These are phyloP conservation scores for Iselma pallidipennis DNA, from an alignment of 2,888 invertebrate genomes.

Conservation along the genomic window DNA sequence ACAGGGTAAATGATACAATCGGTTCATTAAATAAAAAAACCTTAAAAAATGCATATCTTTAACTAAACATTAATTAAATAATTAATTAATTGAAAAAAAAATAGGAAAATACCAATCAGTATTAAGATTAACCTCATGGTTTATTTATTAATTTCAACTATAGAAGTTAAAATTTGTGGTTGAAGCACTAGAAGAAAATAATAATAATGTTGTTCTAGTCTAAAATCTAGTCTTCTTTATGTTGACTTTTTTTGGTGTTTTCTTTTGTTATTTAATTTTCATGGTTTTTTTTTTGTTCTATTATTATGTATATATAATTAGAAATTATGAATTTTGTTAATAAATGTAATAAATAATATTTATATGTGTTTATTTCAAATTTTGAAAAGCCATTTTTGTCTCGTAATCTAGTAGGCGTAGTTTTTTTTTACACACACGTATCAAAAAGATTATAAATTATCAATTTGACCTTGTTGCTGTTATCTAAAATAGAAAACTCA, in stretches of 20 bases:
- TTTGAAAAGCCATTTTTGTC: too few species aligned
- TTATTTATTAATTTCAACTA: too few species aligned
- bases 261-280: background rate
- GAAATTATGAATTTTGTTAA: background rate
- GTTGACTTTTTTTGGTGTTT: background rate
- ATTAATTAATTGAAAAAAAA: conserved; percentile 17
- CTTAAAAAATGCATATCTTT: conserved; percentile 16
- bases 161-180: too few species aligned
- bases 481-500: too few species aligned
- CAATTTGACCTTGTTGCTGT: too few species aligned
- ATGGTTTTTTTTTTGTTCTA: background rate
- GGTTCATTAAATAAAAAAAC: conserved; percentile 13
- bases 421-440: too few species aligned
- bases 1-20: conserved; percentile 25
- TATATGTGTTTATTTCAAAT: too few species aligned
- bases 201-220: too few species aligned
- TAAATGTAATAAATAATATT: background rate
- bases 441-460: too few species aligned
- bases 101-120: conserved; percentile 7
- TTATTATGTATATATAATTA: too few species aligned
- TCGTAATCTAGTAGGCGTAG: too few species aligned
- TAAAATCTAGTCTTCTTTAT: background rate
- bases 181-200: too few species aligned
- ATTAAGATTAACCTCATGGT: background rate
- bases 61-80: conserved; percentile 9